Evolutionary conservation across 64 coral and sea anemone genomes (phyloP).

Genomic region (Porites australiensis): DNA sequence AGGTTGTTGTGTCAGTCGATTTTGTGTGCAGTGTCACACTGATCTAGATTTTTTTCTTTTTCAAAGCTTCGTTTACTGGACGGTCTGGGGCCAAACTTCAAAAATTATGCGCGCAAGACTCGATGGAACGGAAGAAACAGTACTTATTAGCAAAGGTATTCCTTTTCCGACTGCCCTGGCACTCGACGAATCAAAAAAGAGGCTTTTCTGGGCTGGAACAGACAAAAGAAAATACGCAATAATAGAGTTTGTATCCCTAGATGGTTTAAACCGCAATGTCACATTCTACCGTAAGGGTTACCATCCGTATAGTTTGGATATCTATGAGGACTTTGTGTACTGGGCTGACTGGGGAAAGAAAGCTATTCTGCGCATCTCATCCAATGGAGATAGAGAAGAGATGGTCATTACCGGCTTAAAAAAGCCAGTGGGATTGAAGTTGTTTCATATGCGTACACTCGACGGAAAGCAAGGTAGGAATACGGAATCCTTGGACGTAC

Average conservation of each 20-base stretch:
- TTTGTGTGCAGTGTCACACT: no score
- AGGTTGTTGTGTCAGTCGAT: no score
- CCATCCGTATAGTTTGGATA: not conserved
- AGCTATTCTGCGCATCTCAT: not conserved
- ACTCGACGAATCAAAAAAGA: slow-evolving; percentile 1
- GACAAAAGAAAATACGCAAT: not conserved
- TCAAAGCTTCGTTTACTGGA: not conserved
- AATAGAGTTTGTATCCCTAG: not conserved
- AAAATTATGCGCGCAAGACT: slow-evolving; percentile 14
- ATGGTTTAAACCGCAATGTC: not conserved
- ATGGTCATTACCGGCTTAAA: not conserved
- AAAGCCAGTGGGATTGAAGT: not conserved
- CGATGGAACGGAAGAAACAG: not conserved
- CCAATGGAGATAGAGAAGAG: not conserved
- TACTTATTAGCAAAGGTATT: not conserved
- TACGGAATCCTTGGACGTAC: no score
- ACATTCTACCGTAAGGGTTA: not conserved
- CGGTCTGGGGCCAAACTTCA: not conserved
- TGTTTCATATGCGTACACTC: not conserved
- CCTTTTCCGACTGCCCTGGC: not conserved
- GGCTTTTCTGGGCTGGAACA: slow-evolving; percentile 11
- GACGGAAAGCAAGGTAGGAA: no score
- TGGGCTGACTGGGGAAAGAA: slow-evolving; percentile 5
- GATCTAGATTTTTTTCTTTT: not conserved
- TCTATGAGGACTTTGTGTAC: not conserved